Base-by-base conservation (phyloP, 2,797 vertebrate species). In the Yasuhikotakia modesta region DNA sequence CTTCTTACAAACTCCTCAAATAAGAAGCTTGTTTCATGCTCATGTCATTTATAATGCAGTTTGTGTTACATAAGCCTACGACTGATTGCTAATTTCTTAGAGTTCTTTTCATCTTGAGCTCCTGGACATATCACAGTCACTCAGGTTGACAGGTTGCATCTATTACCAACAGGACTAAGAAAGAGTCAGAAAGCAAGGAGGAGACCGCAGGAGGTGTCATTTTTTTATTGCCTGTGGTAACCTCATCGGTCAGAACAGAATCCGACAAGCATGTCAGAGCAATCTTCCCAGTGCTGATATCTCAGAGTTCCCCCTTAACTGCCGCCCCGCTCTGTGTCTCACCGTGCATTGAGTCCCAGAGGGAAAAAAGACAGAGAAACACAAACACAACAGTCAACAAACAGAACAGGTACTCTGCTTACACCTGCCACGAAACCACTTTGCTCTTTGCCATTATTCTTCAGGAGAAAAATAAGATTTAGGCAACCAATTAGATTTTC, bases 181-280 rank as follows among this genome's bases (percentile, higher is more conserved):
- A 35, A 57, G 68, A 24, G 58, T 43, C 19, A 57, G 63, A 53
- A 11, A 46, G 67, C 45, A 76, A 27, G 35, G 43, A 66, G 46
- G 77, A 73, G 39, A 67, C 32, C 22, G 55, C 52, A 73, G 68
- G 46, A 73, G 60, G 16, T 83, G 77, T 82, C 78, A 73, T 84
- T 84, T 81, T n/a, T 73, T 64, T 69, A 74, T 85, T 6, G 57
- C 75, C 68, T 13, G 22, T 66, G 79, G 76, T 72, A 73, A 58
- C 65, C 68, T 67, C 64, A 19, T 82, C 55, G 80, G 75, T 78
- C 74, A 50, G 19, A 81, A 78, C 72, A 46, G 78, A 79, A 85
- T 80, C 80, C 71, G 85, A 83, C 75, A 83, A 82, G 79, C 85
- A 79, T 83, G 83, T 85, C 81, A 82, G 75, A 71, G 46, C 76